A percentile compares a stretch with the other conserved stretches of the same genome.
Evolutionary conservation across 2,113 vertebrate species (phyloP).

Genomic region (Pangasianodon gigas): DNA sequence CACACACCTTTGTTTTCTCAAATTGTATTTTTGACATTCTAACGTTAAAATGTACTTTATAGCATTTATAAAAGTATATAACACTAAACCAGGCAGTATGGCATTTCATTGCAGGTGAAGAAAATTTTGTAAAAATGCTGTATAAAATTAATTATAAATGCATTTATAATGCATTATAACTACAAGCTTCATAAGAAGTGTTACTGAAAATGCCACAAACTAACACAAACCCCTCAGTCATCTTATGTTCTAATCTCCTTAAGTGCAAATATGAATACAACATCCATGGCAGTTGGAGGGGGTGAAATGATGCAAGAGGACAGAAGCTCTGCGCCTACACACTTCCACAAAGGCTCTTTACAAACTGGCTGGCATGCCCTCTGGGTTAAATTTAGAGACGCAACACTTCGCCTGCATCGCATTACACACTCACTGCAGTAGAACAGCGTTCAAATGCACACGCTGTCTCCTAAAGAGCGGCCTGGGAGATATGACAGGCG

Average conservation of each 20-base stretch:
- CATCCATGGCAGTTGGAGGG: not conserved
- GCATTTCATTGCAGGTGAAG: not conserved
- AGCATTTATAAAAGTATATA: not conserved
- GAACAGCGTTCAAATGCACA: constrained; percentile 39
- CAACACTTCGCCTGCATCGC: constrained; percentile 44
- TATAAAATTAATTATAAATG: not conserved
- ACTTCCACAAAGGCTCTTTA: constrained; percentile 43
- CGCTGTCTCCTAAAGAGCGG: constrained; percentile 51
- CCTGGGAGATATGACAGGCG: constrained; percentile 40
- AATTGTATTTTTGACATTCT: not conserved
- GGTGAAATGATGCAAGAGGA: constrained; percentile 47
- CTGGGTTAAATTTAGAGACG: constrained; percentile 53
- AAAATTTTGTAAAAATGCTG: not conserved
- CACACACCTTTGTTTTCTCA: not conserved
- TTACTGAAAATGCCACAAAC: not conserved
- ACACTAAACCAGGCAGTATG: not conserved
- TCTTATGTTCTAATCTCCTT: constrained; percentile 24
- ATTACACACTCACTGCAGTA: constrained; percentile 32
- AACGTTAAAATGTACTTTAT: not conserved
- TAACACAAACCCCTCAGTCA: constrained; percentile 4
- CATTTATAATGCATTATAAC: not conserved
- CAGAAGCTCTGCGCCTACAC: constrained; percentile 35
- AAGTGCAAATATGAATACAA: not conserved
- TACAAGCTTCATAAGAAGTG: no score
- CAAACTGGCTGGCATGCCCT: constrained; percentile 39